Evolutionary conservation across 2,797 vertebrate genomes (phyloP).

Genomic region (Alectoris magna): DNA sequence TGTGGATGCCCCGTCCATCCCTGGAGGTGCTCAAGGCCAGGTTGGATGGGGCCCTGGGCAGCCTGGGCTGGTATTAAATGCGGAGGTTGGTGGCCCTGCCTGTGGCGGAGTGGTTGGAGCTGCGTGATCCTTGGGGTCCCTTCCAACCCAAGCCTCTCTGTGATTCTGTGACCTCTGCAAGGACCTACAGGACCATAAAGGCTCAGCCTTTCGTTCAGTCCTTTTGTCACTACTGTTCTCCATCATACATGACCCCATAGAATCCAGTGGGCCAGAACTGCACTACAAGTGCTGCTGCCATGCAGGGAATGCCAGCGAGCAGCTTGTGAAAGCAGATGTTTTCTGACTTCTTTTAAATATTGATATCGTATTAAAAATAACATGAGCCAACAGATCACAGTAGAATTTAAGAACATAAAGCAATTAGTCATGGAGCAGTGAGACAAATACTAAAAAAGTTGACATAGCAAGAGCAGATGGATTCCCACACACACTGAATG

Average conservation of each 20-base stretch:
- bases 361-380: fast-evolving
- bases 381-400: neutral
- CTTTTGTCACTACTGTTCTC: neutral
- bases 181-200: neutral
- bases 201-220: fast-evolving
- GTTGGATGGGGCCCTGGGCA: too few species aligned
- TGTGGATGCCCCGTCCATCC: too few species aligned
- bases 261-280: fast-evolving
- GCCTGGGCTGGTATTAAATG: too few species aligned
- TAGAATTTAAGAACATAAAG: fast-evolving
- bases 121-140: too few species aligned
- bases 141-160: too few species aligned
- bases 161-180: neutral
- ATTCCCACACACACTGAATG: fast-evolving
- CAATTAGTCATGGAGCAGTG: fast-evolving
- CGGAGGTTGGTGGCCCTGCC: too few species aligned
- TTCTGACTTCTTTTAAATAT: neutral
- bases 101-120: too few species aligned
- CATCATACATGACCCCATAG: fast-evolving
- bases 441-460: neutral
- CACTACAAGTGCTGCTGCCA: fast-evolving
- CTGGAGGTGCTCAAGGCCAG: too few species aligned
- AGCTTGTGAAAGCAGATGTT: neutral
- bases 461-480: neutral
- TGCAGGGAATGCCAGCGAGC: neutral